Evolutionary conservation across 2,888 invertebrate species (phyloP).

Genomic region (Platycheirus albimanus): DNA sequence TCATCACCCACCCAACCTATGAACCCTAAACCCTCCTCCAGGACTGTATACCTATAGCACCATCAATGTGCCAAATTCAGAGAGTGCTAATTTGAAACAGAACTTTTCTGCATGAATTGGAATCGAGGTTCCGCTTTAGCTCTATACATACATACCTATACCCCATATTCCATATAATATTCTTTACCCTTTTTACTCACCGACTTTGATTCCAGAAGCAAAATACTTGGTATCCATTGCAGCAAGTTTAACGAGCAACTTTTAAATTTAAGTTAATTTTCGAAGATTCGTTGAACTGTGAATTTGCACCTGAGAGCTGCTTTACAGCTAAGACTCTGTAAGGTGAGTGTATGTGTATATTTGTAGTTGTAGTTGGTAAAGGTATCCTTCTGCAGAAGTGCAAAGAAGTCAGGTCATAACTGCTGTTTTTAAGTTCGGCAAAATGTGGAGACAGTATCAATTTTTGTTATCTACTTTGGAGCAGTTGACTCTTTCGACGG

Average conservation of each 20-base stretch:
- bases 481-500: constrained; percentile 31
- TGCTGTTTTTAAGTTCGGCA: constrained; percentile 60
- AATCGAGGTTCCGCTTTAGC: constrained; percentile 56
- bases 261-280: constrained; percentile 69
- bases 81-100: constrained; percentile 73
- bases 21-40: not conserved
- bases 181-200: constrained; percentile 33
- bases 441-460: constrained; percentile 44
- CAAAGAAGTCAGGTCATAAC: constrained; percentile 59
- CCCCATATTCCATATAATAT: not conserved
- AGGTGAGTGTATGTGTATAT: not conserved
- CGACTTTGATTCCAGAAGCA: constrained; percentile 40
- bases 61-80: constrained; percentile 8
- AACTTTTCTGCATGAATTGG: constrained; percentile 71
- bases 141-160: constrained; percentile 13
- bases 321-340: constrained; percentile 9
- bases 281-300: constrained; percentile 67
- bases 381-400: constrained; percentile 30
- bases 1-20: too few relatives aligned
- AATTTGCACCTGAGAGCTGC: constrained; percentile 58
- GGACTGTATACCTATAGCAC: too few relatives aligned
- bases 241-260: constrained; percentile 67
- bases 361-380: not conserved
- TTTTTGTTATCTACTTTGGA: constrained; percentile 40
- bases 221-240: constrained; percentile 63